Evolutionary conservation across 64 coral and sea anemone genomes (phyloP), one percentile per base, ranked within the genome.

Genomic region (Actinia tenebrosa): DNA sequence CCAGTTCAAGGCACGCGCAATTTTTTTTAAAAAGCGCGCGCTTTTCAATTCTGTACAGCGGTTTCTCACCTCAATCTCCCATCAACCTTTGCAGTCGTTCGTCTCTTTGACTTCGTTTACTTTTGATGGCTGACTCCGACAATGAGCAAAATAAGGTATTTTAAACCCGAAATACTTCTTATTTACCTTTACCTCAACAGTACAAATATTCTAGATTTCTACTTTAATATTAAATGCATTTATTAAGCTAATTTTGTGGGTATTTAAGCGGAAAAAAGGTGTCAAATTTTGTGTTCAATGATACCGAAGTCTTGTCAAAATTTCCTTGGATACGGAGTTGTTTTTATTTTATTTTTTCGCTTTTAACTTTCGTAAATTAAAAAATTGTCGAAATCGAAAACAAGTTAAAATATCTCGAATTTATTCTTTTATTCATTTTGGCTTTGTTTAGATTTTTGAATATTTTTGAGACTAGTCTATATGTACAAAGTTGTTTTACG

Each of bases 121-220:
- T 14, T 92, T 95, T 95, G 46, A 95, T 95, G 94, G 94, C 94
- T 95, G 94, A 95, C 80, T 95, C 94, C 5, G 94, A 95, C 91
- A 91, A 95, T 68, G 94, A 95, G 26, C 90, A 89, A 95, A 92
- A 88, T 27, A 95, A 89, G 94, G 94, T 95, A 71, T 43, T 17
- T 71, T 47, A 50, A 86, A 53, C 46, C 10, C 16, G 5, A 53
- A 80, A 77, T 44, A 77, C 66, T 53, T 7, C 50, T 16, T 53
- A 55, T 7, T 69, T 71, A 77, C 11, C 4, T 77, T 20, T 6
- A 71, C 58, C 60, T 37, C 45, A 56, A 10, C 45, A 22, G 15
- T 27, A 9, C 20, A 53, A 89, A 22, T 3, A 7, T 52, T 77
- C 15, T 15, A 27, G 11, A 42, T 15, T 42, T 75, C 2, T 75